Base-by-base conservation (phyloP, 2,888 invertebrate genomes). In the Acleris emargana region DNA sequence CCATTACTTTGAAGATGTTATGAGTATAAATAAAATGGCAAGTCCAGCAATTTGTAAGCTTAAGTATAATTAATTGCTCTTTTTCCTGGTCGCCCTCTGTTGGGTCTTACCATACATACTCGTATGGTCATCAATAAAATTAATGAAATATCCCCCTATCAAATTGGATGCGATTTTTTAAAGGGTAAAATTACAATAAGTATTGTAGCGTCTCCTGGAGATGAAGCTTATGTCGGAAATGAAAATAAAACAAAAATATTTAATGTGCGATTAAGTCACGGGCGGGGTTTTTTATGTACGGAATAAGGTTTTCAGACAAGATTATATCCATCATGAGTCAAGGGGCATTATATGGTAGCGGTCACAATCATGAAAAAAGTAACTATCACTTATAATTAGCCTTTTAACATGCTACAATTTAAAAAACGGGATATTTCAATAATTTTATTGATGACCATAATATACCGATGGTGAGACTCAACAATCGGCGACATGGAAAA, bases 1-100 rank as follows among this genome's bases (percentile, higher is more conserved):
- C 50, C 38, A 60, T 64, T 60, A 55, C 54, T 60, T 59, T 60
- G 50, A 50, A 28, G 20, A 43, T 38, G 38, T 49, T 17, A 25
- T 7, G 18, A 47, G 13, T 42, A 54, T 43, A 54, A 64, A 58
- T 49, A 49, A 54, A 53, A 49, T 49, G 20, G 52, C 47, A 17
- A 38, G 18, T 17, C 17, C n/a, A 28, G 20, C 32, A 18, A 52
- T 28, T 53, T 49, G 42, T n/a, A 42, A 42, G 25, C 49, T 50
- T 22, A 64, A 50, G 59, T 62, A 47, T 54, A 17, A 50, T 50
- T 55, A 17, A 50, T 55, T 60, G 50, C 50, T 64, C 43, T 43
- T 64, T 45, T 50, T 60, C 59, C 55, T 42, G 64, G 54, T 55
- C 13, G 53, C 20, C 54, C 43, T 50, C 55, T 52, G 32, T 43